phyloP scores from a whole-genome alignment of 2,888 invertebrate species.

The Drosophila fulvimacula region DNA sequence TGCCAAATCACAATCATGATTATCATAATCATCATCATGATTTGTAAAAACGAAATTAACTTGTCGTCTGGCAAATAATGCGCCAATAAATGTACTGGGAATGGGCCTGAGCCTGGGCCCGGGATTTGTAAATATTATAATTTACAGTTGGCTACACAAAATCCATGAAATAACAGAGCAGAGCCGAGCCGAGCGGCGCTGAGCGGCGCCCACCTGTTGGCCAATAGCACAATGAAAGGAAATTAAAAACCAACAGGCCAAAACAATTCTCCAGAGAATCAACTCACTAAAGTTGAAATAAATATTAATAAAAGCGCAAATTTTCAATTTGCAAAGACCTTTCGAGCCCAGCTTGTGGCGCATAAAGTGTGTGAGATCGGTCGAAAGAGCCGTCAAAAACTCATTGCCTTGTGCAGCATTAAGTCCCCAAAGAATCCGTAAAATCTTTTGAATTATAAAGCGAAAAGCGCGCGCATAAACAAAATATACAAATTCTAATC shows the following conservation, averaged over 20 bases:
- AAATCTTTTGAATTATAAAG: slow-evolving; percentile 70
- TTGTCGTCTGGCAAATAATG: slow-evolving; percentile 59
- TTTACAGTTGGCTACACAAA: slow-evolving; percentile 65
- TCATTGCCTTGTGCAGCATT: slow-evolving; percentile 21
- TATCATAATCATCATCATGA: slow-evolving; percentile 23
- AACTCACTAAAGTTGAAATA: slow-evolving; percentile 64
- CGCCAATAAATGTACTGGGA: slow-evolving; percentile 37
- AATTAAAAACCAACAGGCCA: slow-evolving; percentile 76
- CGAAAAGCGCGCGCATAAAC: slow-evolving; percentile 44
- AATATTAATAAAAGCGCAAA: slow-evolving; percentile 73
- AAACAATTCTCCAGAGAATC: slow-evolving; percentile 25
- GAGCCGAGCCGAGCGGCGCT: neutral
- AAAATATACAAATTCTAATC: slow-evolving; percentile 62
- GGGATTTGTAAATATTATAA: slow-evolving; percentile 61
- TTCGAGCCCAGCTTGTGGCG: slow-evolving; percentile 3
- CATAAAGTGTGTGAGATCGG: slow-evolving; percentile 52
- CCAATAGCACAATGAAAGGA: slow-evolving; percentile 34
- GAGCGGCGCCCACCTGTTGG: slow-evolving; percentile 48
- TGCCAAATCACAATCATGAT: slow-evolving; percentile 32
- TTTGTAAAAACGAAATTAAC: slow-evolving; percentile 60
- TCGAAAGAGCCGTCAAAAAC: slow-evolving; percentile 3
- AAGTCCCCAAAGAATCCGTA: slow-evolving; percentile 52
- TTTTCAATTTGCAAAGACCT: slow-evolving; percentile 48
- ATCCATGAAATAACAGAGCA: slow-evolving; percentile 24
- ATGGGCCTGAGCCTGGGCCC: slow-evolving; percentile 1